Conservation (phyloP, 2,888 invertebrate genomes). For the Aphodius sticticus region DNA sequence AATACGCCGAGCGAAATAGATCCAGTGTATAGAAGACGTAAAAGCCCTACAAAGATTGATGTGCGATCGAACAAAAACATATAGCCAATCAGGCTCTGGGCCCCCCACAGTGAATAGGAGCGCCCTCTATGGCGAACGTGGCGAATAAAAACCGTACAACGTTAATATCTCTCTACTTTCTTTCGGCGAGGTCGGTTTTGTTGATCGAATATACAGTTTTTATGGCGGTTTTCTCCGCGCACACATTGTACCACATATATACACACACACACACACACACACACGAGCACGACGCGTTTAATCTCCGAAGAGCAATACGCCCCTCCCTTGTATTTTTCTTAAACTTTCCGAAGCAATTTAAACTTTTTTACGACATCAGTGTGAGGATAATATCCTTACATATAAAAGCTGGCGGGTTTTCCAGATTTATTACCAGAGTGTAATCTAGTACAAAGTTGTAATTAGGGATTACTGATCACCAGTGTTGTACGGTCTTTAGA, state of each 20-base stretch:
- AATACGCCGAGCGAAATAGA: neutral
- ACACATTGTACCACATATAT: neutral
- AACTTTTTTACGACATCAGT: neutral
- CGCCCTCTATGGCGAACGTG: neutral
- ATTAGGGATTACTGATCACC: neutral
- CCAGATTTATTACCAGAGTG: neutral
- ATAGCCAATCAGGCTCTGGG: neutral
- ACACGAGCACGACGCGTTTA: neutral
- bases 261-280: neutral
- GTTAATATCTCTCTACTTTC: slow-evolving; percentile 4
- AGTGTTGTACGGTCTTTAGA: neutral
- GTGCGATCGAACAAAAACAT: slow-evolving; percentile 4
- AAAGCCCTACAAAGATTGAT: neutral
- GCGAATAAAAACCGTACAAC: neutral
- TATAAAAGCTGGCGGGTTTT: neutral
- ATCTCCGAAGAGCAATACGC: neutral
- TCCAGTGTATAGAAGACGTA: neutral
- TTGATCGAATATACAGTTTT: neutral
- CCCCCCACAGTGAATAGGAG: neutral
- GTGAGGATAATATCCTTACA: neutral
- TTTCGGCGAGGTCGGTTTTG: neutral
- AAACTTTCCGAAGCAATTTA: neutral
- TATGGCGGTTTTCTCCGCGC: neutral
- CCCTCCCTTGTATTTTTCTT: neutral
- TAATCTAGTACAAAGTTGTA: neutral